A percentile compares a stretch with the other conserved stretches of the same genome.
Evolutionary conservation across 2,888 invertebrate genomes (phyloP).

Genomic region (Neuroscelio doddi): DNA sequence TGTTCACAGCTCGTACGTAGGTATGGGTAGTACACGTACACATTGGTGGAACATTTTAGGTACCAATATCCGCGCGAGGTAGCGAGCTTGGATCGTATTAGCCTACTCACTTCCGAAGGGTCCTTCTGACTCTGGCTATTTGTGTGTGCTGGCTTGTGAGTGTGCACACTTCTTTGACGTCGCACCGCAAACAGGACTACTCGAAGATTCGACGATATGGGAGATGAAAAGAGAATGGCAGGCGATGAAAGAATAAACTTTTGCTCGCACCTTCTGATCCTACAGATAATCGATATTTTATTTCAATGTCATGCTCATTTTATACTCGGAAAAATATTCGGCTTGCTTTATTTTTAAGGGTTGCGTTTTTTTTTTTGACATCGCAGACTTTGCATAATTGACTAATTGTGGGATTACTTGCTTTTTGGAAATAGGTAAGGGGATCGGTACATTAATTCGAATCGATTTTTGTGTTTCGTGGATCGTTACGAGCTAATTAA

Average conservation of each 20-base stretch:
- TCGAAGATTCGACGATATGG: constrained; percentile 13
- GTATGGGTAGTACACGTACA: constrained; percentile 6
- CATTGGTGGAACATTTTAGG: constrained; percentile 35
- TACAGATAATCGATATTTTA: constrained; percentile 16
- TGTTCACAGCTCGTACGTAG: constrained; percentile 9
- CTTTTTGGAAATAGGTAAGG: no score
- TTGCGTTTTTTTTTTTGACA: no score
- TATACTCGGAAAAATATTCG: background rate
- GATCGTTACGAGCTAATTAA: no score
- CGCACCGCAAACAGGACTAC: constrained; percentile 3
- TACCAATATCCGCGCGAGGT: constrained; percentile 41
- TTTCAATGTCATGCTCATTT: constrained; percentile 12
- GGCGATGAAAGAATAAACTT: constrained; percentile 25
- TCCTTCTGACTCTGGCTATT: constrained; percentile 26
- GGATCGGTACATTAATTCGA: no score
- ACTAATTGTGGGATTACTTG: no score
- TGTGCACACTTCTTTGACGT: constrained; percentile 27
- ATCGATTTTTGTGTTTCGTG: no score
- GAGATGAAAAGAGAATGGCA: constrained; percentile 24
- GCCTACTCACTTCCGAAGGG: constrained; percentile 39
- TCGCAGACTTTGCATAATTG: no score
- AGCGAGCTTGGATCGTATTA: constrained; percentile 48
- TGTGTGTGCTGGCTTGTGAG: constrained; percentile 17
- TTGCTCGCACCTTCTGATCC: constrained; percentile 19
- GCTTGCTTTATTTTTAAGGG: no score